Evolutionary conservation across 1,140 invertebrate genomes (phyloP).

Genomic region (Triops longicaudatus): DNA sequence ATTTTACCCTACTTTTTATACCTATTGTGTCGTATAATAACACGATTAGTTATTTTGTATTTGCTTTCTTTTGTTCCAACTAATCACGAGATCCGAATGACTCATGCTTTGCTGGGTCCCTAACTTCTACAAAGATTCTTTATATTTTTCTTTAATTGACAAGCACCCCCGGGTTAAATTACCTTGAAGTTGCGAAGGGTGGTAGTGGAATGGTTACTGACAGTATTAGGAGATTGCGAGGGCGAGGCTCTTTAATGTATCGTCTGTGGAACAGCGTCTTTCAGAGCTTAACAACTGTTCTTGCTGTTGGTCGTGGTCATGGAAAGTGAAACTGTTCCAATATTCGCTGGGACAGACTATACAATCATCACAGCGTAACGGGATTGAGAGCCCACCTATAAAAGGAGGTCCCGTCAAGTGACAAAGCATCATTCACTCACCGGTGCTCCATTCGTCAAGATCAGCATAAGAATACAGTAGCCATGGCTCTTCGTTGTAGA

Average conservation of each 20-base stretch:
- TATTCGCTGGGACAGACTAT: background rate
- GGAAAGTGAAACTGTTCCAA: constrained; percentile 8
- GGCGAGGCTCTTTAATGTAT: background rate
- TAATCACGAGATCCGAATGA: too few relatives aligned
- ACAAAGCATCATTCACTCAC: background rate
- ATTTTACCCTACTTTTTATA: too few relatives aligned
- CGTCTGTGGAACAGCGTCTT: background rate
- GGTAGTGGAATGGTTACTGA: background rate
- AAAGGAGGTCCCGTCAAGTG: background rate
- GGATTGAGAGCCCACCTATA: background rate
- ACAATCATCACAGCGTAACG: background rate
- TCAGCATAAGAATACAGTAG: background rate
- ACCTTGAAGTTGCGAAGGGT: background rate
- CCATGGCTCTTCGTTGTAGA: background rate
- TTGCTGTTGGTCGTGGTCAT: background rate
- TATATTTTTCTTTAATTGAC: background rate
- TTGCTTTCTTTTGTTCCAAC: too few relatives aligned
- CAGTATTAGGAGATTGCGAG: background rate
- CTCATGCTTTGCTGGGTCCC: too few relatives aligned
- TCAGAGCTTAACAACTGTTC: background rate
- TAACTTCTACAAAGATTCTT: too few relatives aligned
- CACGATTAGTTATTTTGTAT: too few relatives aligned
- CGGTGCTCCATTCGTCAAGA: background rate
- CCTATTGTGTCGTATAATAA: too few relatives aligned
- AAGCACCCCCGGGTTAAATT: background rate